phyloP scores from a whole-genome alignment of 2,113 vertebrate species.

The Pungitius pungitius region DNA sequence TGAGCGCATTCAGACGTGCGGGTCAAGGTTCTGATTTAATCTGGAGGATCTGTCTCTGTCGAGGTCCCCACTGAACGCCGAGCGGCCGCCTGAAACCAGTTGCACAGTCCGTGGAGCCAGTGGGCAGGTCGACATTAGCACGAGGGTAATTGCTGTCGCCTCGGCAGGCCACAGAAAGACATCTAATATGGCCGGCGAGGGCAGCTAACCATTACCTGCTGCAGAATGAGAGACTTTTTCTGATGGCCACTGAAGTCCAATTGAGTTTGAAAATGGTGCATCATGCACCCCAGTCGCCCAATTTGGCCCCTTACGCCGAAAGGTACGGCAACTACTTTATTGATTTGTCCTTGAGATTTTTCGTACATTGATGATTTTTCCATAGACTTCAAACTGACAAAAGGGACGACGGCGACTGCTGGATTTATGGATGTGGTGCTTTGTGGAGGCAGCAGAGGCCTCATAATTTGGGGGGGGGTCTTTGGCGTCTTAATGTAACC shows the following conservation, averaged over 20 bases:
- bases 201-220: constrained; percentile 67
- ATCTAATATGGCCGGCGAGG: constrained; percentile 67
- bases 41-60: constrained; percentile 63
- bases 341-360: constrained; percentile 71
- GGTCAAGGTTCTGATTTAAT: constrained; percentile 70
- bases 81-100: constrained; percentile 49
- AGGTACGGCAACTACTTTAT: constrained; percentile 61
- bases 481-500: constrained; percentile 48
- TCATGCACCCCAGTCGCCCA: constrained; percentile 64
- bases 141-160: constrained; percentile 75
- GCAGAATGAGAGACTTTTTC: constrained; percentile 62
- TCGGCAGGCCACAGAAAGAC: constrained; percentile 67
- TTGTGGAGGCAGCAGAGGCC: constrained; percentile 46
- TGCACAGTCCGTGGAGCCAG: constrained; percentile 49
- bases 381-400: constrained; percentile 49
- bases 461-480: constrained; percentile 54
- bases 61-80: constrained; percentile 67
- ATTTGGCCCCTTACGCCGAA: constrained; percentile 62
- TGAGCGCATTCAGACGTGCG: constrained; percentile 48
- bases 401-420: constrained; percentile 44
- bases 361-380: constrained; percentile 56
- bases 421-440: constrained; percentile 54
- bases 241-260: constrained; percentile 67
- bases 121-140: constrained; percentile 69
- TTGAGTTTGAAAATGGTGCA: constrained; percentile 74